Conservation (phyloP, 1,140 invertebrate genomes). For the Dreissena polymorpha region DNA sequence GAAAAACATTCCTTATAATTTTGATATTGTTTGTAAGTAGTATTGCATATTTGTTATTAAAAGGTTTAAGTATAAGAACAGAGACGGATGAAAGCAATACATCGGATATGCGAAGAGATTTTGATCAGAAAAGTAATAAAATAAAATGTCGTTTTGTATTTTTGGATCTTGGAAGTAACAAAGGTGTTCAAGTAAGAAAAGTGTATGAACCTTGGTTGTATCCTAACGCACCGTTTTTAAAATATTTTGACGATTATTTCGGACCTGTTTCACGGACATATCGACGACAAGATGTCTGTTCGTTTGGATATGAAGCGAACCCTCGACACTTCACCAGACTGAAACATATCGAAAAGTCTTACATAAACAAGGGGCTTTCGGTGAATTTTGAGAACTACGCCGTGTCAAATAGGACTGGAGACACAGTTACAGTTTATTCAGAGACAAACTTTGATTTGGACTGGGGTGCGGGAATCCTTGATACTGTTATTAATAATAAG, state of each 20-base stretch:
- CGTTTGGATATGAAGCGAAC: neutral
- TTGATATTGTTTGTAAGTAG: too few species aligned
- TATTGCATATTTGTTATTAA: too few species aligned
- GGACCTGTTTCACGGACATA: neutral
- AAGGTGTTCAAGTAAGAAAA: neutral
- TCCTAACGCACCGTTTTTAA: neutral
- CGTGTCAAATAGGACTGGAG: too few species aligned
- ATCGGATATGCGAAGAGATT: too few species aligned
- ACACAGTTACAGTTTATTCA: too few species aligned
- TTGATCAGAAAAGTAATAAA: neutral
- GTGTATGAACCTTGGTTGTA: neutral
- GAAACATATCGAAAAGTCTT: neutral
- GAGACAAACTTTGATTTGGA: neutral
- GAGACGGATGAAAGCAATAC: too few species aligned
- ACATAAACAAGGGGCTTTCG: too few species aligned
- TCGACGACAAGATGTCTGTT: neutral
- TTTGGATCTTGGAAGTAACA: too few species aligned
- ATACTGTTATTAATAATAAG: neutral
- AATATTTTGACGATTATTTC: neutral
- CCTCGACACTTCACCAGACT: neutral
- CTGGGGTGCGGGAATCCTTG: neutral
- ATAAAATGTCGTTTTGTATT: neutral
- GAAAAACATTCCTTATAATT: too few species aligned
- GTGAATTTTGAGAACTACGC: too few species aligned
- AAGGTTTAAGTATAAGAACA: too few species aligned